Conservation (phyloP, 2,113 vertebrate genomes). For the Ictalurus punctatus region DNA sequence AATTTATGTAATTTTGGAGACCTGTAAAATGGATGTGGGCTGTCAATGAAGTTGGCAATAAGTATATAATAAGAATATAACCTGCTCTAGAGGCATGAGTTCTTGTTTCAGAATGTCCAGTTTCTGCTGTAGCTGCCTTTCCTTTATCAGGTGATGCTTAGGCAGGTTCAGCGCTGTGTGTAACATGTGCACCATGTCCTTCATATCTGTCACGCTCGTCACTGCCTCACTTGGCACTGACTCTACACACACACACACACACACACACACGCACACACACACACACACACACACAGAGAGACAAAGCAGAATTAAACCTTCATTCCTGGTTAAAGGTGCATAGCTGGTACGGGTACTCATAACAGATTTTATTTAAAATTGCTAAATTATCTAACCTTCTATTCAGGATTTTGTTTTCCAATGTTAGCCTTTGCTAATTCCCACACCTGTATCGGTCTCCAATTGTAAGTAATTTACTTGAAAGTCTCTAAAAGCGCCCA, state of each 20-base stretch:
- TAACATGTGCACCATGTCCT: slow-evolving; percentile 82
- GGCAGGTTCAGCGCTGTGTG: slow-evolving; percentile 80
- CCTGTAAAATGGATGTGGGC: background rate
- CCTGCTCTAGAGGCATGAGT: slow-evolving; percentile 86
- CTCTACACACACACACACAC: slow-evolving; percentile 63
- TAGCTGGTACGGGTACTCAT: background rate
- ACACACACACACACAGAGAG: background rate
- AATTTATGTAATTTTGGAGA: background rate
- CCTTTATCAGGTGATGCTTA: slow-evolving; percentile 78
- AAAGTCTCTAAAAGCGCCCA: background rate
- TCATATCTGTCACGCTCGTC: slow-evolving; percentile 75
- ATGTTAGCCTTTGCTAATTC: background rate
- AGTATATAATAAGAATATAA: slow-evolving; percentile 52
- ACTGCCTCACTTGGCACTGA: slow-evolving; percentile 64
- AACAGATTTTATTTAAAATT: background rate
- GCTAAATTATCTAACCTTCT: background rate
- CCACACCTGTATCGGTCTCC: background rate
- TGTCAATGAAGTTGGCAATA: background rate
- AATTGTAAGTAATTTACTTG: background rate
- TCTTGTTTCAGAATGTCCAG: slow-evolving; percentile 81
- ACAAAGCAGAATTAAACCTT: background rate
- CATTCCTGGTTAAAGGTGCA: background rate
- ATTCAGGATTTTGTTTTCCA: background rate
- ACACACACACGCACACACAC: slow-evolving; percentile 53
- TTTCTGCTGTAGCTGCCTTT: slow-evolving; percentile 78